Evolutionary conservation across 2,888 invertebrate species (phyloP), one percentile per base, ranked within the genome.

Genomic region (Syritta pipiens): DNA sequence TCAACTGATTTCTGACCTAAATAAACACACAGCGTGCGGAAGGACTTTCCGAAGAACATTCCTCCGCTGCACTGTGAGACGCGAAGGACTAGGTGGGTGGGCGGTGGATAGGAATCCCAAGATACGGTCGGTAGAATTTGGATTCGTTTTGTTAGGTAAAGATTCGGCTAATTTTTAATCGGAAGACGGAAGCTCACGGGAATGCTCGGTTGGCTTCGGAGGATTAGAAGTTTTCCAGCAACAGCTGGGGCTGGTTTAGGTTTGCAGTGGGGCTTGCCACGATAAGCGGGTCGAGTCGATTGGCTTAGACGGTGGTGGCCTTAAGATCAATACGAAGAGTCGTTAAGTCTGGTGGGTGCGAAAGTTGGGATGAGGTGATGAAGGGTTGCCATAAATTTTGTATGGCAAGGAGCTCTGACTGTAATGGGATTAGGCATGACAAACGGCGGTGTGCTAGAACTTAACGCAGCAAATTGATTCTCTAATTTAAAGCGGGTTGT

Each of bases 191-290:
- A 63, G 57, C 32, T 63, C 62, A 12, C 26, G 51, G 44, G 49
- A 57, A 49, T 49, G 17, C 46, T 59, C 28, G 68, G 49, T 51
- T 59, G 59, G 44, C 26, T 60, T 37, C 6, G n/a, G 24, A 53
- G 63, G 69, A 69, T 76, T 69, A 71, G 35, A 76, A 76, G 69
- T 76, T 76, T 71, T 19, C 9, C n/a, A 59, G 76, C 59, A 76
- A 71, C 76, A 76, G 63, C 63, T 71, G 76, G 35, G 32, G 24
- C 28, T 42, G 60, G 2, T 37, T 14, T 14, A 14, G 6, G 17
- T 17, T 9, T 1, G 37, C 12, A 37, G 14, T 17, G n/a, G n/a
- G n/a, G n/a, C n/a, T n/a, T n/a, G n/a, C n/a, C n/a, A n/a, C n/a
- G n/a, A n/a, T n/a, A n/a, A 10, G 4, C 32, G 1, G 32, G 1